phyloP scores from a whole-genome alignment of 2,888 invertebrate genomes.

The Ypsolopha sequella region DNA sequence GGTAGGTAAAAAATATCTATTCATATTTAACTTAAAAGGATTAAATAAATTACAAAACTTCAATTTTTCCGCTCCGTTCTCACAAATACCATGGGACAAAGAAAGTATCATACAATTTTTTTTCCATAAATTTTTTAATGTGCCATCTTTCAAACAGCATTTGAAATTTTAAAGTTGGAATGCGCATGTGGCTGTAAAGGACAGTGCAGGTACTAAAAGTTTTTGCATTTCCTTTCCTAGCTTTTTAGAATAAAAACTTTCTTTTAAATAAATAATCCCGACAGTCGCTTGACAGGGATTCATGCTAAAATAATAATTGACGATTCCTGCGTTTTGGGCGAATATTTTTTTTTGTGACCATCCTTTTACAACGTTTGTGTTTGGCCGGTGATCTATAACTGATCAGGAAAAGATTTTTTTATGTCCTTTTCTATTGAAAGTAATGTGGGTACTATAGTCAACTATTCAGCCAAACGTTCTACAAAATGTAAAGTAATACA shows the following conservation, averaged over 20 bases:
- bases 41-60: too few relatives aligned
- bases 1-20: too few relatives aligned
- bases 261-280: slow-evolving; percentile 70
- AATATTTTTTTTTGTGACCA: slow-evolving; percentile 1
- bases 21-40: too few relatives aligned
- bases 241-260: slow-evolving; percentile 70
- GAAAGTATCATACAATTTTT: slow-evolving; percentile 23
- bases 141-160: slow-evolving; percentile 40
- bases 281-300: slow-evolving; percentile 60
- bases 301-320: slow-evolving; percentile 61
- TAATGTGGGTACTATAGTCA: too few relatives aligned
- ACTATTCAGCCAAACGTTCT: too few relatives aligned
- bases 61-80: too few relatives aligned
- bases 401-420: too few relatives aligned
- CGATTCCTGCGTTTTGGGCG: slow-evolving; percentile 15
- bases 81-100: too few relatives aligned
- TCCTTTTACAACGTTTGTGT: background rate
- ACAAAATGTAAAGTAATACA: too few relatives aligned
- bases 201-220: slow-evolving; percentile 54
- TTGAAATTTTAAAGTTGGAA: slow-evolving; percentile 53
- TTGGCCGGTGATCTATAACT: background rate
- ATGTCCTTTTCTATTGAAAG: too few relatives aligned
- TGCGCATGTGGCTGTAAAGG: slow-evolving; percentile 62
- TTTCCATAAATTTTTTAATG: slow-evolving; percentile 38
- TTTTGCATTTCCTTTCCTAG: slow-evolving; percentile 68